phyloP scores from a whole-genome alignment of 2,888 invertebrate species.

The Melanostoma scalare region DNA sequence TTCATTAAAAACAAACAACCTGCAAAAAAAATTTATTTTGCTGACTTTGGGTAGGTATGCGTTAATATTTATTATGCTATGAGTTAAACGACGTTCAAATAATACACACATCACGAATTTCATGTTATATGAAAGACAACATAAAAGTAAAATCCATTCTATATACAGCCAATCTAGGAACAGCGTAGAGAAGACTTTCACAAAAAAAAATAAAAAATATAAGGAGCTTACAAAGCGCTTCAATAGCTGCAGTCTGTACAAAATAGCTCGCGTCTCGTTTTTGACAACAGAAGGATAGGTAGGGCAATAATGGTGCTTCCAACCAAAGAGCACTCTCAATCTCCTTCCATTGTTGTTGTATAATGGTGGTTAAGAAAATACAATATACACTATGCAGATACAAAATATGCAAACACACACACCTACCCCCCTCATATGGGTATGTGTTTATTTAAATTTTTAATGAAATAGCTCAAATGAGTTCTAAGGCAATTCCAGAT shows the following conservation, averaged over 20 bases:
- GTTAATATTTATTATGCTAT: no score
- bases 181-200: conserved; percentile 3
- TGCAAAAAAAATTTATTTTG: no score
- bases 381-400: neutral
- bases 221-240: conserved; percentile 1
- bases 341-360: conserved; percentile 6
- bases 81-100: no score
- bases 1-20: no score
- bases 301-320: conserved; percentile 8
- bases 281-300: neutral
- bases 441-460: conserved; percentile 61
- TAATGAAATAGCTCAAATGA: conserved; percentile 72
- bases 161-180: conserved; percentile 42
- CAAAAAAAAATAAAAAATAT: conserved; percentile 6
- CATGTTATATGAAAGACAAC: neutral
- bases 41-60: no score
- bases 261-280: conserved; percentile 48
- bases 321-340: conserved; percentile 3
- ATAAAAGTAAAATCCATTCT: neutral
- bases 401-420: no score
- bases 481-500: conserved; percentile 70
- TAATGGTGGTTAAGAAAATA: neutral
- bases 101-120: no score
- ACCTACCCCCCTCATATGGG: neutral
- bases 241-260: conserved; percentile 50